Evolutionary conservation across 2,797 vertebrate species (phyloP).

Genomic region (Sebastes oblongus): DNA sequence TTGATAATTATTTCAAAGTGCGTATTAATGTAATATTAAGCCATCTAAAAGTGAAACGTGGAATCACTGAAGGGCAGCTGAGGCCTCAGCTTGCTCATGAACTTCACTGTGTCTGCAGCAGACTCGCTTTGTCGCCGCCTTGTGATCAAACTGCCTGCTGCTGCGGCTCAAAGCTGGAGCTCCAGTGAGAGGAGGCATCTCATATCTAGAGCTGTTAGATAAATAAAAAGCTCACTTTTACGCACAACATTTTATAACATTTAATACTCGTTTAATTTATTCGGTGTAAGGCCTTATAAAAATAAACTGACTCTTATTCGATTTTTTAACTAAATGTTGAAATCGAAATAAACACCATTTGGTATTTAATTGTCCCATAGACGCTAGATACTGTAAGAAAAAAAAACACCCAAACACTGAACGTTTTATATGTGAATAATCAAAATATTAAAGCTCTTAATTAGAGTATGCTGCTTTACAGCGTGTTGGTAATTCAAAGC

Average conservation of each 20-base stretch:
- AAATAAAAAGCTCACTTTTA: not conserved
- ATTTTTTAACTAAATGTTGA: not conserved
- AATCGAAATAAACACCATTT: not conserved
- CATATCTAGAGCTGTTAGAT: not conserved
- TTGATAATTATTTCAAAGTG: not conserved
- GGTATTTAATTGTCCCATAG: not conserved
- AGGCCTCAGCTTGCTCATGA: constrained; percentile 31
- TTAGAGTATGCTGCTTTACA: not conserved
- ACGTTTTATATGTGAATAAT: not conserved
- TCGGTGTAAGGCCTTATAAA: rapidly evolving
- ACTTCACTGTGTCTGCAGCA: not conserved
- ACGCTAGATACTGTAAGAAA: not conserved
- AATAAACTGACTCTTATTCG: not conserved
- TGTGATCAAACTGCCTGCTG: constrained; percentile 52
- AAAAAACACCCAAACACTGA: not conserved
- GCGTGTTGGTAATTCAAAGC: not conserved
- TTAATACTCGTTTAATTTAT: not conserved
- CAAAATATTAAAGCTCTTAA: not conserved
- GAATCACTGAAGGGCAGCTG: constrained; percentile 11
- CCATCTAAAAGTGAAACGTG: not conserved
- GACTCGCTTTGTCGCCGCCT: constrained; percentile 81
- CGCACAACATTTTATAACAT: not conserved
- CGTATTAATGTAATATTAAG: not conserved
- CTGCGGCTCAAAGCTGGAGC: too few relatives aligned
- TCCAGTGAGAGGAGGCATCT: not conserved